Evolutionary conservation across 2,888 invertebrate species (phyloP).

Genomic region (Apotomis turbidana): DNA sequence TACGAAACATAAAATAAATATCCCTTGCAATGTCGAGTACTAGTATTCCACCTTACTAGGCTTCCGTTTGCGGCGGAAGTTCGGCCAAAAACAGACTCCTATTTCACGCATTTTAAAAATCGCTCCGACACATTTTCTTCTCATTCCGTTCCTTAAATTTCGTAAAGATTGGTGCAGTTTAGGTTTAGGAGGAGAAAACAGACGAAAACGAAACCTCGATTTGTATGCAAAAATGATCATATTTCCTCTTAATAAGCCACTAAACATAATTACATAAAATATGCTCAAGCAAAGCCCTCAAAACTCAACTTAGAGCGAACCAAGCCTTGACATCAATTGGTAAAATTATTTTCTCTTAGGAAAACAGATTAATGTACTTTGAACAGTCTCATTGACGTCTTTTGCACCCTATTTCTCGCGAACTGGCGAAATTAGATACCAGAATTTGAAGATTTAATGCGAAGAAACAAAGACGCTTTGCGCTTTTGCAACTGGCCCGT

Average conservation of each 20-base stretch:
- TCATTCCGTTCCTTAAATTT: no score
- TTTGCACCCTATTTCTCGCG: conserved; percentile 30
- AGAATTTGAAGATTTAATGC: conserved; percentile 7
- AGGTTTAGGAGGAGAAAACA: no score
- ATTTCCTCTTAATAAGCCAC: background rate
- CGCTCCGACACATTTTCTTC: no score
- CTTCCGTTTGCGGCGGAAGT: no score
- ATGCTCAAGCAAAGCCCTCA: background rate
- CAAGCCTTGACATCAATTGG: conserved; percentile 26
- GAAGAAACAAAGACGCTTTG: background rate
- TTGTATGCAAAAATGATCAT: no score
- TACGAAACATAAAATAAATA: no score
- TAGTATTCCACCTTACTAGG: no score
- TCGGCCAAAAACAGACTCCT: no score
- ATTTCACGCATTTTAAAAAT: no score
- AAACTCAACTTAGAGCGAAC: background rate
- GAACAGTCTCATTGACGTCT: conserved; percentile 32
- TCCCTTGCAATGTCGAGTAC: no score
- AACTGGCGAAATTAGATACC: conserved; percentile 28
- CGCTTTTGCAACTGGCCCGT: background rate
- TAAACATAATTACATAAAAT: background rate
- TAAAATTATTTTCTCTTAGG: conserved; percentile 31
- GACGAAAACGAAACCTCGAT: no score
- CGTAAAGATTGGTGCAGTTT: no score
- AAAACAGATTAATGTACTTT: conserved; percentile 38